Conservation (phyloP, 1,140 invertebrate genomes). For the Eubasilissa regina region DNA sequence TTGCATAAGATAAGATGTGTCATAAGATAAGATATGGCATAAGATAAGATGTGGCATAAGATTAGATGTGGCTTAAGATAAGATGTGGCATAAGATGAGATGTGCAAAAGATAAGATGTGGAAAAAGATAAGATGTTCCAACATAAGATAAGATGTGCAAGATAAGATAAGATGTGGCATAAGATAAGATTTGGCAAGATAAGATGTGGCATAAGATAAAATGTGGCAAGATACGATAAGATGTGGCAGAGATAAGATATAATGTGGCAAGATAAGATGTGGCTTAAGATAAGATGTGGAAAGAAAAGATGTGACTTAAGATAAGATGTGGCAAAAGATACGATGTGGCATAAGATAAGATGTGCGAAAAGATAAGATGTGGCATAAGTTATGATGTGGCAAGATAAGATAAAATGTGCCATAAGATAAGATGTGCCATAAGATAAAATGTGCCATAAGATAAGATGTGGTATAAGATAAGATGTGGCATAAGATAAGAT, state of each 20-base stretch:
- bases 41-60: no score
- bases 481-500: no score
- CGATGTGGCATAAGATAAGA: background rate
- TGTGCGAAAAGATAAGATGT: background rate
- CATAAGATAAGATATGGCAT: no score
- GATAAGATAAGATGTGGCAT: background rate
- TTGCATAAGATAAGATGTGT: no score
- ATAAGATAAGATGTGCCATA: no score
- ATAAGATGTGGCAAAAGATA: background rate
- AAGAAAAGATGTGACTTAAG: background rate
- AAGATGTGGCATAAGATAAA: background rate
- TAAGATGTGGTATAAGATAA: no score
- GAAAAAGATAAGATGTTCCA: no score
- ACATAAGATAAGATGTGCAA: no score
- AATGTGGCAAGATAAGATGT: background rate
- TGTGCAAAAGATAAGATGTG: background rate
- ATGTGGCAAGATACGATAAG: background rate
- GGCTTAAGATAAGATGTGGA: no score
- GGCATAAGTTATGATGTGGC: background rate
- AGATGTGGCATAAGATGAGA: background rate
- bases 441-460: no score
- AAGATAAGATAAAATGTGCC: no score
- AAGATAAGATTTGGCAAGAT: background rate
- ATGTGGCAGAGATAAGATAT: background rate
- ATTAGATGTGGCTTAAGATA: background rate